phyloP scores from a whole-genome alignment of 2,888 invertebrate genomes.

The Timema cristinae region DNA sequence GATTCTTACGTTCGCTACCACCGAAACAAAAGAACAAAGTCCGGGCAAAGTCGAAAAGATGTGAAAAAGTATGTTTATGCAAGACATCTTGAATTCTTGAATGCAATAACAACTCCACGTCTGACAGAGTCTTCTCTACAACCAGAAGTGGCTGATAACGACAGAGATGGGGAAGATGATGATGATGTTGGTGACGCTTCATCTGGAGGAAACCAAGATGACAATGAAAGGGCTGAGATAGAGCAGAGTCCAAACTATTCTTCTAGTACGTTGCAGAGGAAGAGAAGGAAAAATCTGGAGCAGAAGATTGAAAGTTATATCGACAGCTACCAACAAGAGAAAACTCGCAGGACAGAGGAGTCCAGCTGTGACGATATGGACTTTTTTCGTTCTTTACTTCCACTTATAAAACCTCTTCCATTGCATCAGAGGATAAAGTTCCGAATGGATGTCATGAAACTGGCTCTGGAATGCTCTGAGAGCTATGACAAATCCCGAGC shows the following conservation, averaged over 20 bases:
- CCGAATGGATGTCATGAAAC: constrained; percentile 12
- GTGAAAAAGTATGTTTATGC: constrained; percentile 1
- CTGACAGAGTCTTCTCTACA: not conserved
- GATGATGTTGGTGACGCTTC: not conserved
- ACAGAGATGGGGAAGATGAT: not conserved
- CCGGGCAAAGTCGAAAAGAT: not conserved
- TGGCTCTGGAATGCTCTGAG: not conserved
- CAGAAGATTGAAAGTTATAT: no score
- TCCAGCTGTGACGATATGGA: not conserved
- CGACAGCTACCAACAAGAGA: no score
- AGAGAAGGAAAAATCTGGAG: no score
- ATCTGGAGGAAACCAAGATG: no score
- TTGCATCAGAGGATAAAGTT: constrained; percentile 3
- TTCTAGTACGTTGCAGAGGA: no score
- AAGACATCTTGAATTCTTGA: not conserved
- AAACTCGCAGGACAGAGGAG: no score
- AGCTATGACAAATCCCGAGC: not conserved
- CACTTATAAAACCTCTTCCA: not conserved
- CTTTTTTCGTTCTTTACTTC: not conserved
- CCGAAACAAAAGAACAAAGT: constrained; percentile 1
- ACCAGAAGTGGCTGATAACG: not conserved
- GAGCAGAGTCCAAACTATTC: no score
- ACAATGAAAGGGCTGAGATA: no score
- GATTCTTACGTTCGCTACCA: not conserved
- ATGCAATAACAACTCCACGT: not conserved